These are phyloP conservation scores for Anoplopoma fimbria DNA, from an alignment of 2,113 vertebrate genomes.

Conservation along the genomic window DNA sequence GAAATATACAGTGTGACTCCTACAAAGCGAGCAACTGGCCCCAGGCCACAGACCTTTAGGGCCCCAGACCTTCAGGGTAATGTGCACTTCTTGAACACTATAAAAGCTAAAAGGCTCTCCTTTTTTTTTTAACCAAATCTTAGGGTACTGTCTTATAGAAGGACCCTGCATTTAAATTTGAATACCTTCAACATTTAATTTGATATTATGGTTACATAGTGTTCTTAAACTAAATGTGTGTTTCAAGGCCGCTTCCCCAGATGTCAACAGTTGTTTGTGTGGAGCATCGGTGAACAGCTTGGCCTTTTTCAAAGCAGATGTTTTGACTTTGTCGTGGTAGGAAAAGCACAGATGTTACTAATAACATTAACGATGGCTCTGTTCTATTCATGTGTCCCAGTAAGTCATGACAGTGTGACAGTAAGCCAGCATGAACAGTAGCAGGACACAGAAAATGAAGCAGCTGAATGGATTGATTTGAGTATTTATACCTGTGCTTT, in stretches of 20 bases:
- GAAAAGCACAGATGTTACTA: not conserved
- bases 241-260: not conserved
- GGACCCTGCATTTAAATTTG: not conserved
- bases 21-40: not conserved
- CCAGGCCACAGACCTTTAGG: not conserved
- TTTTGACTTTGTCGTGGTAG: not conserved
- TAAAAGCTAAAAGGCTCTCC: not conserved
- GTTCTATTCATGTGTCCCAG: not conserved
- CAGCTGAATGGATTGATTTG: not conserved
- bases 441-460: no score
- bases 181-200: not conserved
- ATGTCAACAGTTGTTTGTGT: not conserved
- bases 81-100: not conserved
- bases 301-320: not conserved
- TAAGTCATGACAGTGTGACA: not conserved
- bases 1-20: not conserved
- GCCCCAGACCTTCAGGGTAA: not conserved
- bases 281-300: no score
- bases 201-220: not conserved
- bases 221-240: not conserved
- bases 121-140: not conserved
- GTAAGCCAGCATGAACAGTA: not conserved
- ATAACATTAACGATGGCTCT: no score
- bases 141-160: not conserved
- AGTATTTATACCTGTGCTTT: not conserved